phyloP scores from a whole-genome alignment of 2,113 vertebrate genomes.

The Elephas maximus region DNA sequence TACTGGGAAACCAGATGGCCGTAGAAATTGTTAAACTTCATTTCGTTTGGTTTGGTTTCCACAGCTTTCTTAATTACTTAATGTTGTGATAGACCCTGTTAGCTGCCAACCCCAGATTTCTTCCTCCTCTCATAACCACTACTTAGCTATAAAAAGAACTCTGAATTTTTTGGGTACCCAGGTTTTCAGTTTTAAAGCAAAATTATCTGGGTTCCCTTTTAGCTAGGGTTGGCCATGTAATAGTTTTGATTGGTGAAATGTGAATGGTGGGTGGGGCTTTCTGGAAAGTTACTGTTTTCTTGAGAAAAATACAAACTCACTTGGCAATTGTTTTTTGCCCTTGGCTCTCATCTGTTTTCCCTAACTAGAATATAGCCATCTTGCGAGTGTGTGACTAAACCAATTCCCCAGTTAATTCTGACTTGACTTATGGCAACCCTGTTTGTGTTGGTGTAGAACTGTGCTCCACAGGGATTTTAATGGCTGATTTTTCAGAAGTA shows the following conservation, averaged over 20 bases:
- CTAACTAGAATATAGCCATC: no score
- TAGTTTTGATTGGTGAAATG: not conserved
- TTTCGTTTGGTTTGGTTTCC: not conserved
- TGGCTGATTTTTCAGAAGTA: no score
- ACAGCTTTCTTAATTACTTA: not conserved
- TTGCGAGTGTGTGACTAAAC: not conserved
- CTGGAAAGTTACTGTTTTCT: not conserved
- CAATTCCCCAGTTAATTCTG: no score
- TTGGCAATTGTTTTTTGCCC: not conserved
- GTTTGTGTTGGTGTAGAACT: no score
- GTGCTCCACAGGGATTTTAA: no score
- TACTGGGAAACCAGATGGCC: not conserved
- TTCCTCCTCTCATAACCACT: not conserved
- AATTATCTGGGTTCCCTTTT: not conserved
- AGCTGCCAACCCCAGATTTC: not conserved
- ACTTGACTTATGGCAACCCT: no score
- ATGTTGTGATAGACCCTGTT: not conserved
- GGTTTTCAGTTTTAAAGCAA: not conserved
- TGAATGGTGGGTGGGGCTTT: not conserved
- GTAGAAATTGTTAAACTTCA: not conserved
- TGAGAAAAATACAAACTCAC: not conserved
- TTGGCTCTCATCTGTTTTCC: not conserved
- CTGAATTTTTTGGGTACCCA: not conserved
- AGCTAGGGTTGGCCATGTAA: not conserved
- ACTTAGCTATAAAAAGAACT: not conserved